Base-by-base conservation (phyloP, 1,140 invertebrate species). In the Eurosta solidaginis region DNA sequence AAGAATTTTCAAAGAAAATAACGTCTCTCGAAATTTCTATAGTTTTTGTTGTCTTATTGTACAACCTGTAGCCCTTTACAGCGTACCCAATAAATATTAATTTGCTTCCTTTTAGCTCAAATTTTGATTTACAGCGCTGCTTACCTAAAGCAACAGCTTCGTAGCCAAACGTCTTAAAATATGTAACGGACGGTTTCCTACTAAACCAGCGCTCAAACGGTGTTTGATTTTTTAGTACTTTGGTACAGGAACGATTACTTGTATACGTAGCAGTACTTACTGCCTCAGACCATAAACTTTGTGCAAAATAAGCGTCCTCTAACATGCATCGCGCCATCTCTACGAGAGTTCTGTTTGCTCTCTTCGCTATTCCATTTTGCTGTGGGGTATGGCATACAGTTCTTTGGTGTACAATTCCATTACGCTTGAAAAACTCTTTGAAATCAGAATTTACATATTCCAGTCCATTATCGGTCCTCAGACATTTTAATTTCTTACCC, bases 281-380 rank as follows among this genome's bases (percentile, higher is more conserved):
- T 3, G 88, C 87, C 80, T 89, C 88, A 0, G 82, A 88, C 89
- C 89, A 90, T 63, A 84, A 87, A 3, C 73, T 77, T 20, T 83
- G 77, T 3, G 77, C 33, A n/a, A 89, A 59, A n/a, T 82, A 49
- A 27, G 84, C 79, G 50, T 83, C 80, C n/a, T 81, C 47, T 14
- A 89, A 76, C 81, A 89, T 81, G 76, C 82, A 82, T 14, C 84
- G 74, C 1, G 88, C 85, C 50, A 63, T 82, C 52, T 89, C 88
- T 3, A 85, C 76, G 88, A 79, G 88, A 33, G 84, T 86, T 54
- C 88, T 68, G 79, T 90, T 88, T 42, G 80, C 82, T 4, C 82
- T 17, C 6, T 86, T 81, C 44, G 83, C 82, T 33, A 52, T 3
- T 84, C 33, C 6, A 79, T 88, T 22, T 84, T 84, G 78, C 68